phyloP scores from a whole-genome alignment of 2,888 invertebrate genomes.

The Idaea biselata region DNA sequence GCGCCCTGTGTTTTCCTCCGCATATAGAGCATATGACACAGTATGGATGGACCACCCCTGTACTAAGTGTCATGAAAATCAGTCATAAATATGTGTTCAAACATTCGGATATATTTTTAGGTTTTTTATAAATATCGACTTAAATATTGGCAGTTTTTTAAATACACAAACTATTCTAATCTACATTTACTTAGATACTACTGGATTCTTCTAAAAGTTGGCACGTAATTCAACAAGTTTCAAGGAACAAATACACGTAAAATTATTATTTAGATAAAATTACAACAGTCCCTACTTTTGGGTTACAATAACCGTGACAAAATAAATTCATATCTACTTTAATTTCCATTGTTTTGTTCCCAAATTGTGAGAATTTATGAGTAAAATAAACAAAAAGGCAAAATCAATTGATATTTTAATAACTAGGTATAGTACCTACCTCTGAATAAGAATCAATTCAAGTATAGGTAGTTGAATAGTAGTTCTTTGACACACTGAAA shows the following conservation, averaged over 20 bases:
- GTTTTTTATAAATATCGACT: conserved; percentile 27
- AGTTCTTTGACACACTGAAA: neutral
- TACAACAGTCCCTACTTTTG: neutral
- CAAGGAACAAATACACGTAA: neutral
- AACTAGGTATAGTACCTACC: too few species aligned
- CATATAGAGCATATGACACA: neutral
- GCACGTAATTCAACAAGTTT: conserved; percentile 14
- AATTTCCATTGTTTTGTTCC: neutral
- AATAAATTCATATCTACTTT: neutral
- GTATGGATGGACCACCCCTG: neutral
- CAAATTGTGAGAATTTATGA: neutral
- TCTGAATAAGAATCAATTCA: neutral
- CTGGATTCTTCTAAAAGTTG: conserved; percentile 12
- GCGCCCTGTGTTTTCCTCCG: neutral
- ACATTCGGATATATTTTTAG: conserved; percentile 7
- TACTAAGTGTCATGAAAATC: neutral
- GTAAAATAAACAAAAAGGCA: neutral
- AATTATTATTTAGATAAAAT: neutral
- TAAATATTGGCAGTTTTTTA: conserved; percentile 54
- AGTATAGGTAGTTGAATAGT: neutral
- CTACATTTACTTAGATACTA: conserved; percentile 43
- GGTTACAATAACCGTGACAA: neutral
- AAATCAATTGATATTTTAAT: too few species aligned
- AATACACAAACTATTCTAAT: conserved; percentile 38
- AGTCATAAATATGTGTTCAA: too few species aligned